phyloP scores from a whole-genome alignment of 2,113 vertebrate genomes.

The Ciconia boyciana region DNA sequence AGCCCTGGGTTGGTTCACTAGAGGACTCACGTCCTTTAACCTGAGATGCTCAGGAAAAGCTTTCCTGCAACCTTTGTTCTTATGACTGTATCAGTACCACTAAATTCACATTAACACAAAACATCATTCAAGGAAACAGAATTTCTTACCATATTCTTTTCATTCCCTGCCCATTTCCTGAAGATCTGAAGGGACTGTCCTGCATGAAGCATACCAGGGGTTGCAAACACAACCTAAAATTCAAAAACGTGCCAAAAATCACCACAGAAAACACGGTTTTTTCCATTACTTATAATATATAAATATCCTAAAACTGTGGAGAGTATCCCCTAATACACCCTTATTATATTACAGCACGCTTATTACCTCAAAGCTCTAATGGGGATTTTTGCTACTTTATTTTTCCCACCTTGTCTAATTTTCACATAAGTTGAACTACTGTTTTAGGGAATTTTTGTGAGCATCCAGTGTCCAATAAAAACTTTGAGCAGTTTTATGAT shows the following conservation, averaged over 20 bases:
- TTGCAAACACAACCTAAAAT: constrained; percentile 93
- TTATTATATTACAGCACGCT: no score
- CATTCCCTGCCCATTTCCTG: constrained; percentile 96
- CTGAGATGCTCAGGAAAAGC: not conserved
- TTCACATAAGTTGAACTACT: not conserved
- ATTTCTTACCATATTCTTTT: constrained; percentile 94
- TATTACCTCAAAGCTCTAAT: fast-evolving
- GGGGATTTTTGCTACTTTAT: not conserved
- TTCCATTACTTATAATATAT: not conserved
- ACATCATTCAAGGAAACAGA: not conserved
- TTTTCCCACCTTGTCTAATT: not conserved
- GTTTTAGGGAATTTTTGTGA: not conserved
- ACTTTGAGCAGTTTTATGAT: not conserved
- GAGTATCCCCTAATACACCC: fast-evolving
- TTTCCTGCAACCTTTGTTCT: no score
- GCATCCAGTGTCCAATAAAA: not conserved
- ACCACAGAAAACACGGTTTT: fast-evolving
- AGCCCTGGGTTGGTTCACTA: not conserved
- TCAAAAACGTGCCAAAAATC: not conserved
- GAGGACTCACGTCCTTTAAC: fast-evolving
- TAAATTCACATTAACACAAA: fast-evolving
- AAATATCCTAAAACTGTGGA: not conserved
- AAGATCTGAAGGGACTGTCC: constrained; percentile 97
- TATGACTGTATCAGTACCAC: fast-evolving
- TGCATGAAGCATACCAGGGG: constrained; percentile 95